Percentiles rank a stretch among this genome's conserved stretches.
These are phyloP conservation scores for Mellilla xanthometata DNA, from an alignment of 2,888 invertebrate genomes.

Conservation along the genomic window DNA sequence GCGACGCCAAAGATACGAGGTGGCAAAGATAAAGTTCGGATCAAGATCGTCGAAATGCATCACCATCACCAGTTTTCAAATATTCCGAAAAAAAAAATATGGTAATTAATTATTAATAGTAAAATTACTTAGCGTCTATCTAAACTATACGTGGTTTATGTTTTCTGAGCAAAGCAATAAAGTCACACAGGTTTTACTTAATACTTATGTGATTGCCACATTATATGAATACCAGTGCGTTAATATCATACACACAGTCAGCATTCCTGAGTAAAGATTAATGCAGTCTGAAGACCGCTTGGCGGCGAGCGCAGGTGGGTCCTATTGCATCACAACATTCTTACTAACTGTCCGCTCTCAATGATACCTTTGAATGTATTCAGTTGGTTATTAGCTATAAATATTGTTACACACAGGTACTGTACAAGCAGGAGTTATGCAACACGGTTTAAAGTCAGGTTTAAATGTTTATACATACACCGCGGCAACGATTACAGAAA, in stretches of 20 bases:
- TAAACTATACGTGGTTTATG: too few relatives aligned
- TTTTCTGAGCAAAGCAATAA: too few relatives aligned
- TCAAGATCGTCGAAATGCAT: too few relatives aligned
- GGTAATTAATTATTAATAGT: too few relatives aligned
- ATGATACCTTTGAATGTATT: constrained; percentile 26
- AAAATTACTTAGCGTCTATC: too few relatives aligned
- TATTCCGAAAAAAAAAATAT: too few relatives aligned
- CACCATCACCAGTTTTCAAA: too few relatives aligned
- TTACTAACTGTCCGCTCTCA: constrained; percentile 29
- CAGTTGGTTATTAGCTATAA: constrained; percentile 22
- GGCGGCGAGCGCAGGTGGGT: constrained; percentile 65
- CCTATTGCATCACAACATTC: constrained; percentile 62
- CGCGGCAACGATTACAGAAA: background rate
- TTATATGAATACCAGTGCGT: constrained; percentile 26
- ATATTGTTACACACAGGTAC: constrained; percentile 14
- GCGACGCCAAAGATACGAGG: too few relatives aligned
- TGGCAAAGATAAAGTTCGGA: too few relatives aligned
- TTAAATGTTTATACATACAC: background rate
- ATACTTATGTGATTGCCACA: constrained; percentile 3
- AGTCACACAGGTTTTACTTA: background rate
- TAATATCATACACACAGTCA: constrained; percentile 35
- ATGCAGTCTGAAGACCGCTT: constrained; percentile 56
- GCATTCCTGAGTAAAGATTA: constrained; percentile 50
- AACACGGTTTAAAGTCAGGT: background rate
- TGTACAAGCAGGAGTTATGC: constrained; percentile 3